Evolutionary conservation across 2,113 vertebrate genomes (phyloP).

Genomic region (Entomyzon cyanotis): DNA sequence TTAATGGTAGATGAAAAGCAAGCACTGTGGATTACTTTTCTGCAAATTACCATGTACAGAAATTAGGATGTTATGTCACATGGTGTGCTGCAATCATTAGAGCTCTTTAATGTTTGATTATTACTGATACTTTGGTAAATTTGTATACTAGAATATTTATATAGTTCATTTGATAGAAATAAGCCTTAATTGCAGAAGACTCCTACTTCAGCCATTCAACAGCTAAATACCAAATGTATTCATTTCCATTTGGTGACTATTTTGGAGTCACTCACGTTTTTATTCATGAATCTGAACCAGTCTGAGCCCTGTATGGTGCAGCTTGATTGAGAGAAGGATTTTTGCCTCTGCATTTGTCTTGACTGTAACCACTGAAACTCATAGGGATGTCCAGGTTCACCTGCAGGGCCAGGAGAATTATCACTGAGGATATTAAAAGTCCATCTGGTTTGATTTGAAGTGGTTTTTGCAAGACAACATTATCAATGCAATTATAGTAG

Average conservation of each 20-base stretch:
- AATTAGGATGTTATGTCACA: background rate
- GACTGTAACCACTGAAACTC: background rate
- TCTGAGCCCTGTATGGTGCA: background rate
- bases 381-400: background rate
- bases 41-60: background rate
- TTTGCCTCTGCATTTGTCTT: background rate
- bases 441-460: background rate
- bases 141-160: no score
- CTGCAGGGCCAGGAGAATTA: background rate
- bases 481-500: background rate
- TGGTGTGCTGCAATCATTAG: background rate
- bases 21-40: background rate
- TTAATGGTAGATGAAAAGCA: background rate
- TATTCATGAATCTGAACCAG: background rate
- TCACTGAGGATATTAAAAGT: background rate
- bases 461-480: background rate
- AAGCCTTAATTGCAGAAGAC: background rate
- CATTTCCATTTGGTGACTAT: background rate
- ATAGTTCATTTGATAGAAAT: background rate
- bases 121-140: background rate
- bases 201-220: constrained; percentile 18
- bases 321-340: background rate
- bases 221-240: background rate
- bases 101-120: constrained; percentile 1
- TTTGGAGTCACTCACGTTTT: background rate